phyloP scores from a whole-genome alignment of 2,113 vertebrate genomes.

The Perca schrenkii region DNA sequence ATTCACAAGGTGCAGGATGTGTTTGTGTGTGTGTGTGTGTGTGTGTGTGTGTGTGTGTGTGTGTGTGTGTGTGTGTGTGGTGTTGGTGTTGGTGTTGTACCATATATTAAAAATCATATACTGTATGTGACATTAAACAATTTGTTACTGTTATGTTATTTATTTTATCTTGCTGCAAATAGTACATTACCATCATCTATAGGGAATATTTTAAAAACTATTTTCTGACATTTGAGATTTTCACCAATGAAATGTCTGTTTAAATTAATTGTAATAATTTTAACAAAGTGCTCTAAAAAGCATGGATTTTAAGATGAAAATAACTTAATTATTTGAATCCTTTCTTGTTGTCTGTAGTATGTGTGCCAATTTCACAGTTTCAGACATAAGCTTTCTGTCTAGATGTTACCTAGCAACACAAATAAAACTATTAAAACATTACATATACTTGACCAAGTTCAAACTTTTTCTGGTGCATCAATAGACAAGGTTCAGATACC shows the following conservation, averaged over 20 bases:
- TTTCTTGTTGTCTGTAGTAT: not conserved
- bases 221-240: not conserved
- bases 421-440: slow-evolving; percentile 7
- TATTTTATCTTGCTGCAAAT: not conserved
- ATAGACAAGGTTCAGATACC: not conserved
- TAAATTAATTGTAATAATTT: not conserved
- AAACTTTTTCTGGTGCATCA: slow-evolving; percentile 10
- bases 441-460: slow-evolving; percentile 17
- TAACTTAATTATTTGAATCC: not conserved
- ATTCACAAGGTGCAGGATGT: not conserved
- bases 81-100: too few species aligned
- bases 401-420: slow-evolving; percentile 38
- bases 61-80: too few species aligned
- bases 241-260: not conserved
- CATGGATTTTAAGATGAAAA: not conserved
- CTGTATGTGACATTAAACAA: not conserved
- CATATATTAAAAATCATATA: not conserved
- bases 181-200: not conserved
- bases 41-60: too few species aligned
- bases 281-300: not conserved
- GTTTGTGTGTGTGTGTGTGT: not conserved
- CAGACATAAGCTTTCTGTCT: not conserved
- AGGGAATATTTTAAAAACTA: not conserved
- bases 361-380: not conserved
- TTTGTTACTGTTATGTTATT: not conserved